Base-by-base conservation (phyloP, 2,797 vertebrate species). In the Hybognathus amarus region DNA sequence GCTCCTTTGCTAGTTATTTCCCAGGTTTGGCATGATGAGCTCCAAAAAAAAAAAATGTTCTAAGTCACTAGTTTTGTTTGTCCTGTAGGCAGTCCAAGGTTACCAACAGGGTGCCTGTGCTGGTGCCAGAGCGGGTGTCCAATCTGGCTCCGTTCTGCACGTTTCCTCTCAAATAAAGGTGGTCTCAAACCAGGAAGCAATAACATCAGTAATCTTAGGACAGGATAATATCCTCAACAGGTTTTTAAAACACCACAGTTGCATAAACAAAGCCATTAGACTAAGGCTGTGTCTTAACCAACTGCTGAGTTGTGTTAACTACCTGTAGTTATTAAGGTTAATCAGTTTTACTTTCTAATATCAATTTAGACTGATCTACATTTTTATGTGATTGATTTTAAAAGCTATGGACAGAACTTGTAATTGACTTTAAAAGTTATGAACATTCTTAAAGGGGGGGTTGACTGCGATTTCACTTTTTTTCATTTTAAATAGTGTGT, bases 21-120 rank as follows among this genome's bases (percentile, higher is more conserved):
- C 20, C 17, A 24, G 18, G 27, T 45, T 82, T 52, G 27, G 74
- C 36, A 61, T 12, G 36, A 76, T 85, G 30, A 27, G 50, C 50
- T 77, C 24, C 40, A 38, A 59, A 40, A 68, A 22, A 47, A 89
- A 33, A 40, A 9, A 40, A 40, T 91, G 79, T 89, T 88, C 84
- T 87, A 82, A 63, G 24, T 74, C 5, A 17, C 30, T 64, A 36
- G 52, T 52, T 74, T 27, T 12, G 42, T 47, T 24, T 64, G 69
- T 82, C 80, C 69, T 71, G 30, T 40, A 64, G 56, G 56, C 59
- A 64, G 30, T 36, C n/a, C 69, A 82, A 81, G 79, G 68, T 81
- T 73, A 81, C 22, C 69, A 11, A 36, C 18, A 27, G 15, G 64
- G 59, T 50, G 59, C 20, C 13, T 59, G 18, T 36, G 18, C 68